These are phyloP conservation scores for Entomobrya multifasciata DNA, from an alignment of 2,888 invertebrate species.

Conservation along the genomic window DNA sequence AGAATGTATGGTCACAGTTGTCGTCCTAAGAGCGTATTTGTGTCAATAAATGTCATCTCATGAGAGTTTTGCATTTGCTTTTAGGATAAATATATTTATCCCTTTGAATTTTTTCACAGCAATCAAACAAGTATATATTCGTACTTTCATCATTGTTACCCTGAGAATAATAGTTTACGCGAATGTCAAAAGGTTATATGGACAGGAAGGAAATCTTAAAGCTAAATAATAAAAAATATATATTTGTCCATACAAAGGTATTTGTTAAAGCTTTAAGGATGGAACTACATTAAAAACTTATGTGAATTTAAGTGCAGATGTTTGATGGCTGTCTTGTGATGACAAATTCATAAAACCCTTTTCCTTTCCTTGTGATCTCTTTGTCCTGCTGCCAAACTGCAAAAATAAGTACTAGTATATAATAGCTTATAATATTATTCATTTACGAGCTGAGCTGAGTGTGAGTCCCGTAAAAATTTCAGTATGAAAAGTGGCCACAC, in stretches of 20 bases:
- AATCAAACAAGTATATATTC: no score
- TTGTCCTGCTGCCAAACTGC: constrained; percentile 5
- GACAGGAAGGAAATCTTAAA: no score
- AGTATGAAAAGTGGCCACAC: constrained; percentile 49
- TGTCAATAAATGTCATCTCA: constrained; percentile 30
- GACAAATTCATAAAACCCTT: constrained; percentile 45
- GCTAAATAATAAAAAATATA: no score
- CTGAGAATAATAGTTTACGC: no score
- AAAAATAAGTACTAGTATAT: background rate
- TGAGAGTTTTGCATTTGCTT: background rate
- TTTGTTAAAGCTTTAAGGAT: no score
- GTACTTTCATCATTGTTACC: no score
- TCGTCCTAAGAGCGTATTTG: constrained; percentile 4
- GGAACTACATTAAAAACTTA: no score
- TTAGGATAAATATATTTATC: background rate
- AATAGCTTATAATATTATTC: constrained; percentile 8
- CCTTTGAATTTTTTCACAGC: background rate
- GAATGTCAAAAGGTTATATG: no score
- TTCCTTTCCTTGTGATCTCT: background rate
- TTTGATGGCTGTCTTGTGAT: constrained; percentile 13
- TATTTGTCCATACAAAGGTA: no score
- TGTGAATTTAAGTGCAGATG: no score
- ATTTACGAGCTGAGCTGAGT: background rate
- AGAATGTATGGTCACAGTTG: no score
- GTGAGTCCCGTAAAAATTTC: constrained; percentile 25